Conservation (phyloP, 2,888 invertebrate genomes). For the Auanema freiburgensis region DNA sequence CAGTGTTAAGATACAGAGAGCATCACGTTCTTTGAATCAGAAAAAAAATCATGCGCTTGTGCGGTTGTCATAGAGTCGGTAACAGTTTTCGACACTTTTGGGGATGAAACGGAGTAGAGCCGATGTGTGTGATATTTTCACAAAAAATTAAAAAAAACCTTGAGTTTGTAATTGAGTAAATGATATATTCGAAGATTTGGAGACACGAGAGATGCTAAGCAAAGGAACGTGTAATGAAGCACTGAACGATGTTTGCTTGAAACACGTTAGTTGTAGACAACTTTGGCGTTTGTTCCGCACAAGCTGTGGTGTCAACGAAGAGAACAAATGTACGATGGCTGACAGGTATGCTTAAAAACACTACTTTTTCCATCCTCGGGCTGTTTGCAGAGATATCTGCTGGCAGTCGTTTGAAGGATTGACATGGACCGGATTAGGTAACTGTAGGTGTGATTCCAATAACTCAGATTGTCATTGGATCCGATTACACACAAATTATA, state of each 20-base stretch:
- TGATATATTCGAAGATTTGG: conserved; percentile 11
- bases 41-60: too few species aligned
- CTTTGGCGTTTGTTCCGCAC: conserved; percentile 59
- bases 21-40: too few species aligned
- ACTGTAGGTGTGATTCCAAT: conserved; percentile 51
- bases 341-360: conserved; percentile 38
- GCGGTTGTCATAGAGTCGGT: too few species aligned
- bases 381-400: conserved; percentile 49
- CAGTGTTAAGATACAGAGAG: too few species aligned
- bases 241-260: conserved; percentile 54
- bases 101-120: too few species aligned
- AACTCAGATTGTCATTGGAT: conserved; percentile 64
- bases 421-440: conserved; percentile 62
- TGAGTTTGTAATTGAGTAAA: too few species aligned
- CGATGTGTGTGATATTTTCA: too few species aligned
- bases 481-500: conserved; percentile 62
- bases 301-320: conserved; percentile 58
- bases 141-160: conserved; percentile 2
- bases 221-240: conserved; percentile 55
- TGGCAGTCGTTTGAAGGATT: conserved; percentile 63
- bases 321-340: conserved; percentile 59
- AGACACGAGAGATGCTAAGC: conserved; percentile 26
- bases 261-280: conserved; percentile 59
- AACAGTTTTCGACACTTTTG: too few species aligned
- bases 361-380: not conserved